These are phyloP conservation scores for Odiellus spinosus DNA, from an alignment of 2,888 invertebrate species.

Conservation along the genomic window DNA sequence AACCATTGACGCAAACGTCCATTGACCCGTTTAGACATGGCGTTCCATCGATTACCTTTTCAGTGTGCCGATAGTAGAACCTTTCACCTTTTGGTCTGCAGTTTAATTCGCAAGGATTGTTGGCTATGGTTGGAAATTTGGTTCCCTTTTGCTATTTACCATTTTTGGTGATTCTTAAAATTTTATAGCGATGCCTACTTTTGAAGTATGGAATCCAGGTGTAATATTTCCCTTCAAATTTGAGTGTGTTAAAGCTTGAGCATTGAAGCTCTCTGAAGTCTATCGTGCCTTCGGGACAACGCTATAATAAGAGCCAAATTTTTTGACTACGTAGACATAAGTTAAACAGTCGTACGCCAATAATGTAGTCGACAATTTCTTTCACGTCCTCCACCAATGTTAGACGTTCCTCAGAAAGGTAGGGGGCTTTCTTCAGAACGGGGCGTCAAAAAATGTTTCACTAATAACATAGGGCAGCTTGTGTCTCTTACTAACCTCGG, in stretches of 20 bases:
- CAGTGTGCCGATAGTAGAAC: constrained; percentile 73
- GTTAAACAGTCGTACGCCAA: too few species aligned
- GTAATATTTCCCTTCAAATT: constrained; percentile 65
- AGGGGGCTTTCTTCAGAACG: too few species aligned
- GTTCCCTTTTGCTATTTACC: background rate
- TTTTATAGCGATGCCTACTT: constrained; percentile 7
- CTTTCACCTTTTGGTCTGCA: constrained; percentile 83
- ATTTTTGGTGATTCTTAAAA: background rate
- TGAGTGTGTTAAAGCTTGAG: constrained; percentile 57
- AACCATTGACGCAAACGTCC: constrained; percentile 87
- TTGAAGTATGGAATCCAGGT: constrained; percentile 80
- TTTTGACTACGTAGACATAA: too few species aligned
- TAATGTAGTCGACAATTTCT: too few species aligned
- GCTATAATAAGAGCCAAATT: constrained; percentile 36
- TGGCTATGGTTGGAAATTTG: too few species aligned
- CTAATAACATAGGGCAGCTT: too few species aligned
- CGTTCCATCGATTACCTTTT: constrained; percentile 56
- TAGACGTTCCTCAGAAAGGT: too few species aligned
- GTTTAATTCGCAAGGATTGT: constrained; percentile 86
- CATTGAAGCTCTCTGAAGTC: constrained; percentile 87
- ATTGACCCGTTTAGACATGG: constrained; percentile 51
- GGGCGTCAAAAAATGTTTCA: too few species aligned
- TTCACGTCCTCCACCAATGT: too few species aligned
- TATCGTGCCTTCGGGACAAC: constrained; percentile 55
- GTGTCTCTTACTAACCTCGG: too few species aligned